Evolutionary conservation across 2,113 vertebrate genomes (phyloP), one percentile per base, ranked within the genome.

Genomic region (Macroglossus sobrinus): DNA sequence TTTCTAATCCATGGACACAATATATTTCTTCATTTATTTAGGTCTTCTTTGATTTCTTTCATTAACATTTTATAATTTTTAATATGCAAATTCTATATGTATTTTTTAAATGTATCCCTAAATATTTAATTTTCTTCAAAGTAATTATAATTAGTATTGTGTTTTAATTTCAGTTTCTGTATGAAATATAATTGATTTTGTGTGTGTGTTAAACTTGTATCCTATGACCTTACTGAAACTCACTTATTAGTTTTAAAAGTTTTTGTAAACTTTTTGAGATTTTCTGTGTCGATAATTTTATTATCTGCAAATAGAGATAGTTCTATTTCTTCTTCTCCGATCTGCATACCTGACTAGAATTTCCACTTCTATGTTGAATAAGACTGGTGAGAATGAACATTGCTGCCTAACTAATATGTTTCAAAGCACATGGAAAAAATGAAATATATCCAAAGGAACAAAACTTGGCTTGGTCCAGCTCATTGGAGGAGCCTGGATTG

Each of bases 121-220:
- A 76, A 11, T 68, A 89, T 79, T 84, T 95, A 15, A 84, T 85
- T 89, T 89, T 81, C 45, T 89, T 89, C 78, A 26, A 7, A 85
- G 5, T 4, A 81, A 55, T 68, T 84, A 38, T 45, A n/a, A n/a
- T 61, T 89, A 55, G 2, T 45, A 53, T 76, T 81, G 30, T 68
- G 26, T 28, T 94, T 93, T 45, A 93, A 96, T 93, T 66, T 91
- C 22, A 53, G 1, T 82, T 43, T 4, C 6, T 33, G 2, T 82
- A 63, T 61, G 13, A 86, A 82, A 40, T 82, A 0, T 69, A 66
- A 33, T 47, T 89, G 30, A 63, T 71, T 75, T 75, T 72, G 66
- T 61, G 59, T 75, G 3, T 30, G 2, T 71, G 28, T 75, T 89
- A 24, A 57, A 94, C 15, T 81, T 91, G 11, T 74, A 80, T 85